Evolutionary conservation across 2,888 invertebrate genomes (phyloP).

Genomic region (Sphaerophoria taeniata): DNA sequence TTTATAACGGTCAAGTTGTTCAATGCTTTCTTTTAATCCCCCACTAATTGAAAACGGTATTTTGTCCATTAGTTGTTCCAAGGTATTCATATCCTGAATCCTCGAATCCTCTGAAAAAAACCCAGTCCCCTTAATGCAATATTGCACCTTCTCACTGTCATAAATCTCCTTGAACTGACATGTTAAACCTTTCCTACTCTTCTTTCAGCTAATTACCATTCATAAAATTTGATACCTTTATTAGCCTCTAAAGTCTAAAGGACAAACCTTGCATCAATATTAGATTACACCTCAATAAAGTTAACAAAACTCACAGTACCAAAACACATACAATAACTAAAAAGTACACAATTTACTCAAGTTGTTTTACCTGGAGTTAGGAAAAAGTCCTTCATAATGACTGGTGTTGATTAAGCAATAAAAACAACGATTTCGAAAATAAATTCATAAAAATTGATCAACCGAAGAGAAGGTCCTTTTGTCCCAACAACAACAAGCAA

Average conservation of each 20-base stretch:
- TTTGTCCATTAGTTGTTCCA: too few species aligned
- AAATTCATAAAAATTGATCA: constrained; percentile 4
- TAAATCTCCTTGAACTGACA: too few species aligned
- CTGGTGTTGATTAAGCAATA: constrained; percentile 28
- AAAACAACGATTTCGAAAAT: constrained; percentile 11
- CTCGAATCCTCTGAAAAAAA: too few species aligned
- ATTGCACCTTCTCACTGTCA: too few species aligned
- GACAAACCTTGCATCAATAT: constrained; percentile 17
- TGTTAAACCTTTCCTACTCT: too few species aligned
- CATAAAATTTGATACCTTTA: too few species aligned
- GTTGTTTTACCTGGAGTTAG: constrained; percentile 8
- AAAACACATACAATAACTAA: not conserved
- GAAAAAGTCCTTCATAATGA: constrained; percentile 10
- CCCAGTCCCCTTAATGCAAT: too few species aligned
- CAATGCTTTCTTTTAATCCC: too few species aligned
- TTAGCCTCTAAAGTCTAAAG: not conserved
- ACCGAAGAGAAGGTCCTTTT: constrained; percentile 1
- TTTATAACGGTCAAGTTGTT: too few species aligned
- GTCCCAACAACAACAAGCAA: not conserved
- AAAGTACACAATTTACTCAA: not conserved
- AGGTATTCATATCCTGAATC: too few species aligned
- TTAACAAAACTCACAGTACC: not conserved
- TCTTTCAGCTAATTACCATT: too few species aligned
- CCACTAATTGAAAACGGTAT: too few species aligned
- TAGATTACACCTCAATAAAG: constrained; percentile 29